Base-by-base conservation (phyloP, 64 coral and sea anemone species). In the Actinia tenebrosa region DNA sequence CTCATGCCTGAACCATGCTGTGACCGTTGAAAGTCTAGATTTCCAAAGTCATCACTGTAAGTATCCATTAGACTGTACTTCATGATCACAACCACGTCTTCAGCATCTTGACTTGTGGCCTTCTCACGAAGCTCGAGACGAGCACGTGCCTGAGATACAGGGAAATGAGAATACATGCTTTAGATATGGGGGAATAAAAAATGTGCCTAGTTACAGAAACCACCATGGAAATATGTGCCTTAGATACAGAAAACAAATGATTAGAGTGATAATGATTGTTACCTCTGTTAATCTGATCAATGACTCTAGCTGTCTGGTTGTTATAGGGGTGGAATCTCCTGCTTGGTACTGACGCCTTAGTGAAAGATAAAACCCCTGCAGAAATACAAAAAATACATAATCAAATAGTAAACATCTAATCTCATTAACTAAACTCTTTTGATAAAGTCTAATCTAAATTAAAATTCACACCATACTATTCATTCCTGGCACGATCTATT, bases 1-100 rank as follows among this genome's bases (percentile, higher is more conserved):
- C 96, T 98, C 96, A 95, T 98, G 27, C 96, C 96, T 22, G 96
- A 98, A 46, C 96, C 93, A 27, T 98, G 93, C 66, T 98, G 96
- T 13, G 93, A 98, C 25, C 96, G 88, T 56, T 92, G 88, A 46
- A 92, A 95, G 77, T 98, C 96, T 16, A 98, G 87, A 53, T 91
- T 92, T 4, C 96, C 96, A 16, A 98, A 47, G 16, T 86, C 88
- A 53, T 98, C 93, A 71, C 90, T 98, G 56, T 92, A 98, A 5
- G 93, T 95, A 26, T 99, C 96, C 30, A 99, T 30, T 25, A 99
- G 61, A 71, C 93, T 99, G 46, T 90, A 93, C 17, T 99, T 99
- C 96, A 99, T 99, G 17, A 99, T 99, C 77, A 93, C 88, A 17
- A 99, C 88, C 56, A 99, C 96, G 84, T 99, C 96, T 37, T 90